Percentiles rank a stretch among this genome's conserved stretches.
Evolutionary conservation across 2,113 vertebrate species (phyloP).

Genomic region (Barnardius zonarius): DNA sequence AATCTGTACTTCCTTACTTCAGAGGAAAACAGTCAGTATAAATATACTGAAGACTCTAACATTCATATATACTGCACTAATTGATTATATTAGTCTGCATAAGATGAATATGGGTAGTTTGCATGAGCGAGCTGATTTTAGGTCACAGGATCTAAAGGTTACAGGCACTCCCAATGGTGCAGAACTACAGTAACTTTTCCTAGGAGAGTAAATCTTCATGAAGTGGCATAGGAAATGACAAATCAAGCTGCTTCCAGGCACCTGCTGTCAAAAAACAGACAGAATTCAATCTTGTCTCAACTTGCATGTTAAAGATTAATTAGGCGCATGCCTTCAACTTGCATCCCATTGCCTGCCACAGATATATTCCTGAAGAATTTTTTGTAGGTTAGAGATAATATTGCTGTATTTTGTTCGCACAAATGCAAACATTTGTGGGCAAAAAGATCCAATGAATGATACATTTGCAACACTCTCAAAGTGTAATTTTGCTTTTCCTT

Average conservation of each 20-base stretch:
- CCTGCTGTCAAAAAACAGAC: neutral
- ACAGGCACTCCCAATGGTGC: neutral
- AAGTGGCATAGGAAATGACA: neutral
- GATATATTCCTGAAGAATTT: neutral
- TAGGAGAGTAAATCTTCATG: neutral
- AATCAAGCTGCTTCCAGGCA: neutral
- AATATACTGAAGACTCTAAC: neutral
- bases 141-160: neutral
- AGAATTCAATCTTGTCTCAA: neutral
- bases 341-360: neutral
- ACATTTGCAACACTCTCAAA: neutral
- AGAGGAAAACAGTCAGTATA: neutral
- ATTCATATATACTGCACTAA: neutral
- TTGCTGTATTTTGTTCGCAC: neutral
- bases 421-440: neutral
- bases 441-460: neutral
- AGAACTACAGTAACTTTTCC: neutral
- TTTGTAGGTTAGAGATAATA: neutral
- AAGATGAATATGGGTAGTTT: neutral
- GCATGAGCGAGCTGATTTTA: rapidly evolving
- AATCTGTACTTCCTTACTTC: neutral
- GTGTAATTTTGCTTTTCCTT: neutral
- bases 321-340: neutral
- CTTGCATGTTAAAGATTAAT: neutral
- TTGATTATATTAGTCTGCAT: neutral